phyloP scores from a whole-genome alignment of 1,140 invertebrate genomes.

The Odontomachus brunneus region DNA sequence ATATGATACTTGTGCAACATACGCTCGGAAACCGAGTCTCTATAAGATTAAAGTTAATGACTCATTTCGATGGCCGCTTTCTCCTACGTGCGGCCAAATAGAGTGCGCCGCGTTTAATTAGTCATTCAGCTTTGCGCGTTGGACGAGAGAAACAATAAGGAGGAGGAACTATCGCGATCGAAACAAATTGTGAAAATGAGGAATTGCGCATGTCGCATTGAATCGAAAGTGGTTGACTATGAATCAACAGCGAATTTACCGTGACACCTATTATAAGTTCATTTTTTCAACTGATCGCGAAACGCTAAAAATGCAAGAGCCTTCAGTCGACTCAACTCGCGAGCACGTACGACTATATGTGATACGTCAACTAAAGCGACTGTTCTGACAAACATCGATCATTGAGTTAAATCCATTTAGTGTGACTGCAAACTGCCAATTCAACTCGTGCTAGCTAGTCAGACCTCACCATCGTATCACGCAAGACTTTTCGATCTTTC shows the following conservation, averaged over 20 bases:
- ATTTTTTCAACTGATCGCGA: neutral
- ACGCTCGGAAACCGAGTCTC: constrained; percentile 34
- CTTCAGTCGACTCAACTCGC: too few relatives aligned
- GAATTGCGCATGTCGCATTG: neutral
- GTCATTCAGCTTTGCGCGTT: neutral
- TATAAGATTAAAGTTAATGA: constrained; percentile 47
- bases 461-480: too few relatives aligned
- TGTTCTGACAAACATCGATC: too few relatives aligned
- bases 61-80: constrained; percentile 46
- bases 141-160: neutral
- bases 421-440: too few relatives aligned
- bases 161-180: neutral
- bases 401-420: too few relatives aligned
- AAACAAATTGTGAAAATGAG: constrained; percentile 10
- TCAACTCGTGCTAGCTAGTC: too few relatives aligned
- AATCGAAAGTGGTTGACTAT: constrained; percentile 11
- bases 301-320: neutral
- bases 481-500: too few relatives aligned
- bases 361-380: too few relatives aligned
- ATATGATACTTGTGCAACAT: constrained; percentile 33
- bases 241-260: constrained; percentile 25
- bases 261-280: neutral
- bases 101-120: constrained; percentile 33
- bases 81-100: constrained; percentile 37
- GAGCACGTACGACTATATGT: too few relatives aligned